Evolutionary conservation across 2,797 vertebrate species (phyloP), one percentile per base, ranked within the genome.

Genomic region (Cryptoblepharus egeriae): DNA sequence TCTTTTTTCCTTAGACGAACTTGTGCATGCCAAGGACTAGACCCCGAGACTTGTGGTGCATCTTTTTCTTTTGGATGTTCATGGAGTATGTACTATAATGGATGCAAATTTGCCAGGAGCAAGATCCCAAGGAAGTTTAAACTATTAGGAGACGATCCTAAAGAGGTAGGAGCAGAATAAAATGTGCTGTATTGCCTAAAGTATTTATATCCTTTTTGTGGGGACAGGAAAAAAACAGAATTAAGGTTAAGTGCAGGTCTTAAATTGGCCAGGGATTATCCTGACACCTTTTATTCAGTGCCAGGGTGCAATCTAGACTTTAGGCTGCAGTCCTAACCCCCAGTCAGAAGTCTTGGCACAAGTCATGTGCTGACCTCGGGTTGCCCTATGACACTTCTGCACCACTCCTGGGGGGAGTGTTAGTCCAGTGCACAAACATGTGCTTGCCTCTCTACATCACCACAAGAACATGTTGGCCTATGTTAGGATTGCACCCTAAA

Each of bases 1-100:
- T 95, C 75, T 92, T 82, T 7, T 82, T 88, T 88, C n/a, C 91
- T 89, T 75, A 99, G 98, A 95, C 97, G 98, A 90, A 99, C 97
- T 26, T 99, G 99, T 92, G 98, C 98, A 78, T 99, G 99, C 90
- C 99, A 99, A 94, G 99, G 99, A 81, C 96, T 98, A 93, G 95
- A 99, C 85, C 95, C 97, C 85, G 98, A 99, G 1, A 97, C 96
- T 79, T 97, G 97, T 87, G 99, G 99, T 89, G 99, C 99, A 90
- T 99, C 99, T 52, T 99, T 99, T 95, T 99, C 99, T 55, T 99
- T 99, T 60, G 99, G 99, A 75, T 99, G 99, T 90, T 99, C 99
- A n/a, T 99, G 98, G 99, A 99, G 99, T 92, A 99, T 99, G 99
- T 99, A 99, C 92, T 99, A 99, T 93, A 99, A 99, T 58, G 99